Percentiles rank a stretch among this genome's conserved stretches.
phyloP scores from a whole-genome alignment of 2,797 vertebrate genomes.

The Vultur gryphus region DNA sequence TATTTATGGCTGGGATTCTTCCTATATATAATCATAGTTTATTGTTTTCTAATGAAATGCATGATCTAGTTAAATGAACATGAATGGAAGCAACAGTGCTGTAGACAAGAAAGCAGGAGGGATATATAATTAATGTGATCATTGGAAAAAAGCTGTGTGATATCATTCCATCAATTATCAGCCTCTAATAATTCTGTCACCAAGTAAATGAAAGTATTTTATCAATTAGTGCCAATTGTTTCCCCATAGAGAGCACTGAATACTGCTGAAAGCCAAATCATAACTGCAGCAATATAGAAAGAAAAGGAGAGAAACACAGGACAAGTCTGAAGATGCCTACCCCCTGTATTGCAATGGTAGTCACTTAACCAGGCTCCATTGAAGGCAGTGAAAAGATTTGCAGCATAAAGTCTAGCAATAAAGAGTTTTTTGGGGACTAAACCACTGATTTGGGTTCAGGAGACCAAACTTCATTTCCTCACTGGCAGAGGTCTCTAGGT shows the following conservation, averaged over 20 bases:
- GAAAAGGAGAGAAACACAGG: background rate
- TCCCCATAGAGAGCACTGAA: background rate
- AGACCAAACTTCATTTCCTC: background rate
- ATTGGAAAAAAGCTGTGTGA: constrained; percentile 9
- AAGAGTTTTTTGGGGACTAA: background rate
- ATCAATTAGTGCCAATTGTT: constrained; percentile 40
- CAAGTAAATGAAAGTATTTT: constrained; percentile 49
- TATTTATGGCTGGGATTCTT: background rate
- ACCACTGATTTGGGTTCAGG: background rate
- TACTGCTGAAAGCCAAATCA: background rate
- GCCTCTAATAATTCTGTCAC: constrained; percentile 48
- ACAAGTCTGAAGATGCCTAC: background rate
- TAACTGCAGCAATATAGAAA: background rate
- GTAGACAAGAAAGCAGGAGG: background rate
- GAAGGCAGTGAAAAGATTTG: background rate
- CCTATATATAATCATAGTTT: background rate
- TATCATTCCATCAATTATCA: constrained; percentile 38
- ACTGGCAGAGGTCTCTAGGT: background rate
- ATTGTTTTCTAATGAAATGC: constrained; percentile 41
- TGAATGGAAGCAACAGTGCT: background rate
- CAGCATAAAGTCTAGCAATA: background rate
- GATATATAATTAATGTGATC: constrained; percentile 46
- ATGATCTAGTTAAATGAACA: background rate
- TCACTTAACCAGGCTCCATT: background rate
- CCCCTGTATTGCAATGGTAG: accelerated